phyloP scores from a whole-genome alignment of 2,113 vertebrate genomes.

The Microcebus tavaratra region DNA sequence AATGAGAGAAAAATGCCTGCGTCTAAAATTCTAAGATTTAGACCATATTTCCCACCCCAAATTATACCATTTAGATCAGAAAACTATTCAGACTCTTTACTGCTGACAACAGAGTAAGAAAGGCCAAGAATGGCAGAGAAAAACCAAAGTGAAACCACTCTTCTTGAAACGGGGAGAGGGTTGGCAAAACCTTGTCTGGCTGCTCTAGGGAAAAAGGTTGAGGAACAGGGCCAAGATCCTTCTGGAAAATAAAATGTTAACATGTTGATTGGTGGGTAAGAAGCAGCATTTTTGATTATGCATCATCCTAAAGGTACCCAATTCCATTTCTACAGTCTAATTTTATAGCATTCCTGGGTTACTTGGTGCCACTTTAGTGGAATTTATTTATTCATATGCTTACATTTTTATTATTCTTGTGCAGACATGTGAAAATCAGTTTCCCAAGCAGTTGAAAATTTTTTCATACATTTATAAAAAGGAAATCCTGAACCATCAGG shows the following conservation, averaged over 20 bases:
- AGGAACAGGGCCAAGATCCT: neutral
- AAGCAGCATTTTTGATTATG: neutral
- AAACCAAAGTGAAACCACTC: neutral
- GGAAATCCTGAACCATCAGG: neutral
- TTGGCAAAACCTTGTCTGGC: neutral
- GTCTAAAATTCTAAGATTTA: neutral
- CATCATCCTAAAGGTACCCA: neutral
- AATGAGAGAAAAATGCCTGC: slow-evolving; percentile 9
- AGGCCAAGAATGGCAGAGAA: neutral
- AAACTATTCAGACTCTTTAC: neutral
- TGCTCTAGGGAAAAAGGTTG: neutral
- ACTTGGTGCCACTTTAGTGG: neutral
- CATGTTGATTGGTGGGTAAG: neutral
- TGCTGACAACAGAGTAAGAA: neutral
- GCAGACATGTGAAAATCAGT: neutral
- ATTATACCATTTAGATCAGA: slow-evolving; percentile 5
- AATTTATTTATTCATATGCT: neutral
- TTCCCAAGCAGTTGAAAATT: slow-evolving; percentile 21
- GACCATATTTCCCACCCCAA: neutral
- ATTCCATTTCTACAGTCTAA: neutral
- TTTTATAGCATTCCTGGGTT: neutral
- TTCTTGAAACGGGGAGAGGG: neutral
- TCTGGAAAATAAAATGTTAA: neutral
- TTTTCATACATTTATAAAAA: neutral
- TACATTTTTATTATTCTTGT: slow-evolving; percentile 35